Base-by-base conservation (phyloP, 2,113 vertebrate species). In the Tyto alba region DNA sequence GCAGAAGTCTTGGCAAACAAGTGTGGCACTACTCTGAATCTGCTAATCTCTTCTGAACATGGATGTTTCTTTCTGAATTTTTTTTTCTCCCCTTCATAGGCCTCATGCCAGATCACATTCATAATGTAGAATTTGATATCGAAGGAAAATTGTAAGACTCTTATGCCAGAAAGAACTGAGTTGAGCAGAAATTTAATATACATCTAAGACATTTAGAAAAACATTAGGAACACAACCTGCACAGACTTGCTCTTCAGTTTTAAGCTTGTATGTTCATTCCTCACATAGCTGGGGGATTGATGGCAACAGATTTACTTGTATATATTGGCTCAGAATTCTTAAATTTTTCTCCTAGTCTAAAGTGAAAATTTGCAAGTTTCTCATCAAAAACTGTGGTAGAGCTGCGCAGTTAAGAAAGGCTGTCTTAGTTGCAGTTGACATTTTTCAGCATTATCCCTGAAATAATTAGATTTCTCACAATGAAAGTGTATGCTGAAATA, bases 221-320 rank as follows among this genome's bases (percentile, higher is more conserved):
- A 34, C 63, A 81, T 86, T 43, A 67, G 72, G 72, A 86, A 76
- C 57, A 69, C 72, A 89, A 40, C 96, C 48, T 96, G 96, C 80
- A 85, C 80, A 57, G 52, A 92, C 96, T 89, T 92, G 96, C 83
- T 84, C 17, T 23, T 91, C 50, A 19, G 63, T 55, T 94, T 50
- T 27, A 23, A 91, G 64, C 55, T 34, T 89, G 36, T 34, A 30
- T 53, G 57, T 60, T 96, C 92, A 81, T 96, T 94, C 92, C 89
- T 92, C 21, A 5, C 91, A 66, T 93, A 87, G 84, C 91, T 96
- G 77, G 40, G 79, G 66, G 43, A 78, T 14, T 63, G 80, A 40
- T 72, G 84, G 76, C 59, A 64, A 34, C 74, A 88, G 84, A 89
- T 76, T 3, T 22, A 45, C 41, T 53, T 32, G 36, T 41, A 4